Conservation (phyloP, 1,140 invertebrate genomes). For the Platorchestia sp. region DNA sequence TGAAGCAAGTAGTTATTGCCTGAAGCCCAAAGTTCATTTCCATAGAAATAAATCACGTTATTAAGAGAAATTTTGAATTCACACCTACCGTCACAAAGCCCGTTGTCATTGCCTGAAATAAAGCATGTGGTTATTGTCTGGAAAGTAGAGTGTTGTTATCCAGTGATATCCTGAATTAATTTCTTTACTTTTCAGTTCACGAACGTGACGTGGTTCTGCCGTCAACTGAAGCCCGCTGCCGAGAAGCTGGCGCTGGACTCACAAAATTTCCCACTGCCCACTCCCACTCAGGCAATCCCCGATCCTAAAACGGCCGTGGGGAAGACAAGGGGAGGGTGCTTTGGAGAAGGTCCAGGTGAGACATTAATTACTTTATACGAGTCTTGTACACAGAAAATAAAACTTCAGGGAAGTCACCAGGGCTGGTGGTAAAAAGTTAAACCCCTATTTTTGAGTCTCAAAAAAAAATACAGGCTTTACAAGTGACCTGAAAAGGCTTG, state of each 20-base stretch:
- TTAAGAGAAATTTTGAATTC: too few relatives aligned
- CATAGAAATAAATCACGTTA: too few relatives aligned
- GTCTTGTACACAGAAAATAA: too few relatives aligned
- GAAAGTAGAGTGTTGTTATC: too few relatives aligned
- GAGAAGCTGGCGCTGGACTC: neutral
- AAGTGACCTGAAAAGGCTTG: neutral
- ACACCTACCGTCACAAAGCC: too few relatives aligned
- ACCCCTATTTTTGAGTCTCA: neutral
- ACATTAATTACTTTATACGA: neutral
- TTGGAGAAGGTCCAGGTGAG: slow-evolving; percentile 56
- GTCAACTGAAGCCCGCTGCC: neutral
- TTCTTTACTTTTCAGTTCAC: slow-evolving; percentile 26
- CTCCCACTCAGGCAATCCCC: slow-evolving; percentile 39
- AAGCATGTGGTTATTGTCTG: too few relatives aligned
- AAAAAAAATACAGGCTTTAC: neutral
- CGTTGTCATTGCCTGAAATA: too few relatives aligned
- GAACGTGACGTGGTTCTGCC: slow-evolving; percentile 57
- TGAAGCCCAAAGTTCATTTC: too few relatives aligned
- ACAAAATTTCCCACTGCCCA: neutral
- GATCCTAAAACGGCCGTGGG: neutral
- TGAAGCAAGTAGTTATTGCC: too few relatives aligned
- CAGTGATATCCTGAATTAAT: neutral
- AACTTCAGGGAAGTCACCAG: neutral
- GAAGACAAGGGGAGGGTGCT: slow-evolving; percentile 54
- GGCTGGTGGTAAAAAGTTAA: neutral